Evolutionary conservation across 2,113 vertebrate species (phyloP), one percentile per base, ranked within the genome.

Genomic region (Rhineura floridana): DNA sequence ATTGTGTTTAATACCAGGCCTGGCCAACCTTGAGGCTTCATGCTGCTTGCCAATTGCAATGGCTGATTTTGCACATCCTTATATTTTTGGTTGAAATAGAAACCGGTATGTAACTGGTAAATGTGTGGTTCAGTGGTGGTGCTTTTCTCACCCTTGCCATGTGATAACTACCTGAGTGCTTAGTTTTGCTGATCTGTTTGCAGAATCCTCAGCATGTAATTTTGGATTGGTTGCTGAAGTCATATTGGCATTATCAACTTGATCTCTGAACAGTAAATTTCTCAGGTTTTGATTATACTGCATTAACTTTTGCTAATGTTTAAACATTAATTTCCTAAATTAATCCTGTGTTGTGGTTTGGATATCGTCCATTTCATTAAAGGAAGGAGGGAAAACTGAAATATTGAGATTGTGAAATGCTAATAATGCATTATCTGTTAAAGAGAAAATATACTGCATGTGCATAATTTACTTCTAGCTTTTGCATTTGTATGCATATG

Each of bases 341-440:
- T 89, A 89, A 39, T 90, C 44, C 39, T 39, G 0, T 92, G 69
- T 65, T 78, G 65, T 44, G 28, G 80, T 88, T 90, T 90, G 59
- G 87, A 90, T 86, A 42, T 4, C 77, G 46, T 77, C 78, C 87
- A 52, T 88, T 94, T 90, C 69, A 23, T 90, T 93, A 70, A 15
- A 63, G 42, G 25, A 1, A 59, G 28, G 72, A 77, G 75, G 44
- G 39, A 50, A 83, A 82, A 63, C 39, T 83, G 73, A 50, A 88
- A 86, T 81, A 86, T 23, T 65, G 33, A 87, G 55, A 85, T 59
- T n/a, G 15, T 36, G 87, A 86, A 84, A 81, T 50, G n/a, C 23
- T 25, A 10, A 83, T 42, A 89, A 89, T n/a, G 52, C 77, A 62
- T 85, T 83, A 90, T 92, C 65, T 88, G 6, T 88, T 88, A 79